Conservation (phyloP, 2,888 invertebrate genomes). For the Catocala sponsa region DNA sequence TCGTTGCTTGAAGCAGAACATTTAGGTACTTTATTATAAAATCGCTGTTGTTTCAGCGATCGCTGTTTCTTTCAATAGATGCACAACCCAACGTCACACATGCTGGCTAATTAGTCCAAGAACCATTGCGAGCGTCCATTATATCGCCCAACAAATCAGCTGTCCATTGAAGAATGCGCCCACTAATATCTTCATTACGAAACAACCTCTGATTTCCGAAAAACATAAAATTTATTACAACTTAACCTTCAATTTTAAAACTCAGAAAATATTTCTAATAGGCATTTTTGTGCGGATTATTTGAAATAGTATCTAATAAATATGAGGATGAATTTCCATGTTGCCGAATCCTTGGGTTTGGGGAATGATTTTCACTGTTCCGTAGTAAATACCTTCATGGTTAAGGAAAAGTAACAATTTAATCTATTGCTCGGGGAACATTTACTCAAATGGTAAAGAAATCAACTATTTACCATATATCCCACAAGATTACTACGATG, state of each 20-base stretch:
- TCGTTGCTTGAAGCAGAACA: too few species aligned
- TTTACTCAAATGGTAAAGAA: too few species aligned
- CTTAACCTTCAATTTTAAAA: constrained; percentile 38
- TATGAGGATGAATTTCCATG: constrained; percentile 7
- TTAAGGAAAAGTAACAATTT: background rate
- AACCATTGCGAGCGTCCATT: constrained; percentile 47
- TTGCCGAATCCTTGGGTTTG: constrained; percentile 7
- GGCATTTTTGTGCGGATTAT: constrained; percentile 21
- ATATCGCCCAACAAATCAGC: constrained; percentile 45
- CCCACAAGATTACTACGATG: too few species aligned
- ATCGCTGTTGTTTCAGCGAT: constrained; percentile 3
- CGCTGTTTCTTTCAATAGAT: constrained; percentile 17
- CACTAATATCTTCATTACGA: constrained; percentile 34
- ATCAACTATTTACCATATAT: too few species aligned
- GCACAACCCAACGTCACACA: constrained; percentile 60
- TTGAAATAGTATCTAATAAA: constrained; percentile 8
- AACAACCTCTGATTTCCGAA: constrained; percentile 45
- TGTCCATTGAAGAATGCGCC: constrained; percentile 50
- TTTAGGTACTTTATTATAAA: background rate
- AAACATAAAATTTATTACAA: constrained; percentile 37
- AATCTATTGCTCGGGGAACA: too few species aligned
- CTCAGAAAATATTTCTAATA: constrained; percentile 5
- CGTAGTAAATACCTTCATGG: constrained; percentile 1
- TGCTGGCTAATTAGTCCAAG: constrained; percentile 68
- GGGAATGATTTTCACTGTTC: background rate